phyloP scores from a whole-genome alignment of 37 sponge, comb jelly and placozoan species.

The Oopsacas minuta region DNA sequence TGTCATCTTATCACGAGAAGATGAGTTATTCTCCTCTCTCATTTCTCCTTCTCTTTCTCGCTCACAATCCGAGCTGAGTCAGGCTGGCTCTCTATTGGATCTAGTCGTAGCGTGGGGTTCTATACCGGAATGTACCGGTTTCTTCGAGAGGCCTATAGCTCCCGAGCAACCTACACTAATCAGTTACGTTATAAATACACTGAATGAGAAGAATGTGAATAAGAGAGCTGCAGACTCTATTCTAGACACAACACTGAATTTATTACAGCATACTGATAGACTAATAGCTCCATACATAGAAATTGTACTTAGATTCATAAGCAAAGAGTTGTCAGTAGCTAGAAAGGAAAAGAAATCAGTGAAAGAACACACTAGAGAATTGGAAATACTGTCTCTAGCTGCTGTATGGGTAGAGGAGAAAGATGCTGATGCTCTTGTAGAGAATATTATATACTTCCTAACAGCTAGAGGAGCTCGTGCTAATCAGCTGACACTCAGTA shows the following conservation, averaged over 20 bases:
- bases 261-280: neutral
- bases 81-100: neutral
- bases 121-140: neutral
- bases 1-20: neutral
- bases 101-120: neutral
- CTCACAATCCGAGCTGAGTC: neutral
- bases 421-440: neutral
- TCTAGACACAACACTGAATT: neutral
- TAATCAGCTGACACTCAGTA: neutral
- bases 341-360: neutral
- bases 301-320: neutral
- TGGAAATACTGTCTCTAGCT: neutral
- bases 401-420: neutral
- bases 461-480: neutral
- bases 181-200: neutral
- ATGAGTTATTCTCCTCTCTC: constrained; percentile 2
- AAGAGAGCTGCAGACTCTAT: neutral
- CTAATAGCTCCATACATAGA: neutral
- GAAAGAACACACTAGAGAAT: neutral
- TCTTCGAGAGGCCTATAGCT: neutral
- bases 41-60: neutral
- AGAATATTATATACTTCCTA: neutral
- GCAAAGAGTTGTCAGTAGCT: neutral
- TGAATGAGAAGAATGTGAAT: neutral
- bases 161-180: neutral